Base-by-base conservation (phyloP, 2,797 vertebrate species). In the Lacerta viridis region DNA sequence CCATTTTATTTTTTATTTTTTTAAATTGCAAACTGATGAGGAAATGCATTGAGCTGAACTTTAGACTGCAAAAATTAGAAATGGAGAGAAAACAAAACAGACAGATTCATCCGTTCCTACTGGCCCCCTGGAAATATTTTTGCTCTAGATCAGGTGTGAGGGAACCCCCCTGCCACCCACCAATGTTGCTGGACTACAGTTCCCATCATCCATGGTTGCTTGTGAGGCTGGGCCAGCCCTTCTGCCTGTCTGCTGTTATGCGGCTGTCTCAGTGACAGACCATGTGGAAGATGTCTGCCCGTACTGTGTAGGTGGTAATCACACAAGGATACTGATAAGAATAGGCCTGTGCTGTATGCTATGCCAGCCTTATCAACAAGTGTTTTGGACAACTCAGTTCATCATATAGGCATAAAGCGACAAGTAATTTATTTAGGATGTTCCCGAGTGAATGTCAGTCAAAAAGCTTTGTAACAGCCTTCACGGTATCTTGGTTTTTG, bases 181-280 rank as follows among this genome's bases (percentile, higher is more conserved):
- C 20, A 64, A 23, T 64, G 61, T 23, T 64, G 61, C 20, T 64
- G 61, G 20, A 64, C 61, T 64, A 64, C 61, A 64, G 5, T 23
- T 64, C 61, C 61, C 61, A 64, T 64, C 61, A 64, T 64, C 20
- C 61, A 18, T 64, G 85, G 84, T 7, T 79, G 75, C 92, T 90
- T 66, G 50, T 83, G 66, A 80, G 79, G 50, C 88, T 93, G 36
- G 85, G 80, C n/a, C 3, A 18, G 27, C 20, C 71, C 27, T 36
- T 72, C 15, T 72, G 55, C n/a, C 81, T 79, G 29, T 55, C 41
- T 33, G 33, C 46, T 87, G 55, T 77, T 74, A 87, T 25, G n/a
- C 66, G 87, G 23, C 5, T 88, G 71, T 18, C 86, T 86, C 55
- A 89, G 72, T 11, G 85, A 87, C 68, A 89, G 33, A 15, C 59